Conservation (phyloP, 2,888 invertebrate genomes). For the Galeruca laticollis region DNA sequence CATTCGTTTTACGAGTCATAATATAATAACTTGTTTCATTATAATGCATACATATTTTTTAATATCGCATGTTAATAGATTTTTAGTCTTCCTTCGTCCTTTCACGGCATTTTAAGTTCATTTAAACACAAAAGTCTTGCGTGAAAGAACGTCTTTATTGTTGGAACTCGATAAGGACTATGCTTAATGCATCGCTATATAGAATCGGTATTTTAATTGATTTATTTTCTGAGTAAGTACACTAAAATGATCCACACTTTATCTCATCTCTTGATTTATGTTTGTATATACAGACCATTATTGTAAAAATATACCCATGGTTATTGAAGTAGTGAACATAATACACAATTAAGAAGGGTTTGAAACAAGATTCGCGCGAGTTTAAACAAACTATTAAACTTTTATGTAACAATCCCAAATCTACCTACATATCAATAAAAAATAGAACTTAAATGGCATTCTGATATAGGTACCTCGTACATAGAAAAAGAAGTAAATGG, state of each 20-base stretch:
- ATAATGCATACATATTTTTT: background rate
- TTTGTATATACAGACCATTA: background rate
- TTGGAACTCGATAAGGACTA: conserved; percentile 33
- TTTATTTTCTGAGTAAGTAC: conserved; percentile 18
- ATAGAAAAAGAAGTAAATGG: background rate
- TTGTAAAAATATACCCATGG: background rate
- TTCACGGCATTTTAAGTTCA: conserved; percentile 40
- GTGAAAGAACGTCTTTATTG: conserved; percentile 41
- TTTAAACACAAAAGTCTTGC: conserved; percentile 35
- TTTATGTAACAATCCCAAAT: background rate
- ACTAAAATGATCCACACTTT: background rate
- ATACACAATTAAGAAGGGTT: background rate
- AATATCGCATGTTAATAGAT: conserved; percentile 20
- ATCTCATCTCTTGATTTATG: conserved; percentile 11
- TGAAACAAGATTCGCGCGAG: background rate
- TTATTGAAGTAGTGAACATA: background rate
- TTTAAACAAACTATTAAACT: too few relatives aligned
- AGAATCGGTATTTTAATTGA: conserved; percentile 35
- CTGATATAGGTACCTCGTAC: background rate
- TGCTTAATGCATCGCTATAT: conserved; percentile 25
- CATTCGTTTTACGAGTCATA: background rate
- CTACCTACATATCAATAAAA: background rate
- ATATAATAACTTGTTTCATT: conserved; percentile 6
- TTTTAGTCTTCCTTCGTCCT: conserved; percentile 30
- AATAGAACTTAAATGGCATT: background rate